Base-by-base conservation (phyloP, 2,113 vertebrate genomes). In the Salvelinus namaycush region DNA sequence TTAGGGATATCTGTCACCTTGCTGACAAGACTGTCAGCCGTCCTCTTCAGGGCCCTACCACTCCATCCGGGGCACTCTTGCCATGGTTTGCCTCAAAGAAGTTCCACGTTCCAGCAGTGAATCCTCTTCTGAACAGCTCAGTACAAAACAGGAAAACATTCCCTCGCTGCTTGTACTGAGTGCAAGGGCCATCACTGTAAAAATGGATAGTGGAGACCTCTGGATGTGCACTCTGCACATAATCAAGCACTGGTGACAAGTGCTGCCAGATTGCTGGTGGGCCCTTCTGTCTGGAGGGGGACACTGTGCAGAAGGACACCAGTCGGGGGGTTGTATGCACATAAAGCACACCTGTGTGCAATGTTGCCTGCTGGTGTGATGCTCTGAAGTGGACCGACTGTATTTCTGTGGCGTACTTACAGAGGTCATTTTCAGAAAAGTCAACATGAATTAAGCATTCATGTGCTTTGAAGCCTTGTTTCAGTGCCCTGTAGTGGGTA, bases 371-470 rank as follows among this genome's bases (percentile, higher is more conserved):
- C 29, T 64, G 49, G 57, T 73, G 57, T 31, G 72, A 73, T 7
- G 51, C 72, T 22, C 72, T 29, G 27, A 59, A 64, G 54, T 73
- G 72, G 7, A 64, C 57, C 14, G 72, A 14, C 59, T 74, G 57
- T 74, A 74, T 72, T 65, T 72, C 70, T 51, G 54, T 65, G 39
- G 31, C 14, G 59, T 72, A 72, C 57, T 77, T 77, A 26, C 26
- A 62, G 69, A 22, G 34, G 70, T 77, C 65, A 66, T 77, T 77
- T 72, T 77, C 60, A 0, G 51, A 26, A 60, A 77, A 77, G 39
- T 77, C 76, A 48, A 77, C 62, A 67, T 77, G 70, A n/a, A 65
- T 72, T 18, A 72, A 26, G n/a, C 69, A 77, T 54, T 66, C 60
- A 31, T 70, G 73, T 71, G 78, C 59, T 75, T 75, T 75, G 20